These are phyloP conservation scores for Aptenodytes forsteri DNA, from an alignment of 2,113 vertebrate genomes.

Conservation along the genomic window DNA sequence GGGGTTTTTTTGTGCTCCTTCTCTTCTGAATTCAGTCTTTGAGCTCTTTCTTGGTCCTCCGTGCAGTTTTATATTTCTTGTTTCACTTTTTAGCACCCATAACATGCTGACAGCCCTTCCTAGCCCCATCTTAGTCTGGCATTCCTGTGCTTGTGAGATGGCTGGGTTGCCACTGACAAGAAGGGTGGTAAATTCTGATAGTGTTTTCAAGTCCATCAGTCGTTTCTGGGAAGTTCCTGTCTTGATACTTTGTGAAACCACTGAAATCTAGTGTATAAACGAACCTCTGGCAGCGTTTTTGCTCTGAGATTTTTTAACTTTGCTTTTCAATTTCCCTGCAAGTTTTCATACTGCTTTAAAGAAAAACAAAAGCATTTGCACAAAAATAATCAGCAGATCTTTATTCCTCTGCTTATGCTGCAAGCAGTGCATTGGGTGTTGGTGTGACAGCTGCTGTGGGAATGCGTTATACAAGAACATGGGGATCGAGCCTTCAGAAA, in stretches of 20 bases:
- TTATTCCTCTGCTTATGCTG: neutral
- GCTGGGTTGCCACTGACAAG: neutral
- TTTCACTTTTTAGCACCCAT: neutral
- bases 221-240: neutral
- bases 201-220: neutral
- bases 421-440: slow-evolving; percentile 23
- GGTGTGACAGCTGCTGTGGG: slow-evolving; percentile 55
- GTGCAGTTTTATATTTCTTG: neutral
- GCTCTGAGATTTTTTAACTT: neutral
- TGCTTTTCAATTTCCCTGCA: neutral
- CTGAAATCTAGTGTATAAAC: neutral
- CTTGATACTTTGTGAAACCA: neutral
- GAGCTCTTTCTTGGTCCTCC: neutral
- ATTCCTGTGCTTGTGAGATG: neutral
- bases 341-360: neutral
- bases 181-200: neutral
- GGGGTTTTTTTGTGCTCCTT: neutral
- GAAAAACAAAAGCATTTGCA: slow-evolving; percentile 9
- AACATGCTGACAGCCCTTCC: neutral
- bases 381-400: slow-evolving; percentile 17
- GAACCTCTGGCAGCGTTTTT: neutral
- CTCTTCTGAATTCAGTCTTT: neutral
- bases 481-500: slow-evolving; percentile 21
- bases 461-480: slow-evolving; percentile 4
- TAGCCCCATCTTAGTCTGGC: neutral